phyloP scores from a whole-genome alignment of 2,113 vertebrate species.

The Dolichotis patagonum region DNA sequence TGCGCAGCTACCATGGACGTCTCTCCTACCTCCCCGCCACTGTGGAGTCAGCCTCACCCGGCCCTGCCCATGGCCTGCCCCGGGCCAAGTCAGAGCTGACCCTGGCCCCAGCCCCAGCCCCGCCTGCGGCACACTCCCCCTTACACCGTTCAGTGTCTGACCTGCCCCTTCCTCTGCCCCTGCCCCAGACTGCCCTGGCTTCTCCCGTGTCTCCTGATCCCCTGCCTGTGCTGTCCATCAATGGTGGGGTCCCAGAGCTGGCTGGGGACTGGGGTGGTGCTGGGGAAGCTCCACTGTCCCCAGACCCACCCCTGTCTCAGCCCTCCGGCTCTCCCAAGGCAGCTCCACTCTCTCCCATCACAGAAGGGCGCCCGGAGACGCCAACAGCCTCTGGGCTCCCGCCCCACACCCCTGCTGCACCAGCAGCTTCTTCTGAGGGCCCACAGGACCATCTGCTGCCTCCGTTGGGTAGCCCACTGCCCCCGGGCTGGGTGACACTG shows the following conservation, averaged over 20 bases:
- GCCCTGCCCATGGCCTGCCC: conserved; percentile 83
- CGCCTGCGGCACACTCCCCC: conserved; percentile 87
- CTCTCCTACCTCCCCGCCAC: conserved; percentile 92
- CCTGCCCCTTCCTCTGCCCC: conserved; percentile 83
- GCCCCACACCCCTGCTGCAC: not conserved
- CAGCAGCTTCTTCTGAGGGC: not conserved
- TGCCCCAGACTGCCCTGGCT: conserved; percentile 30
- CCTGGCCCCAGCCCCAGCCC: conserved; percentile 84
- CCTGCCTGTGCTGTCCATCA: conserved; percentile 81
- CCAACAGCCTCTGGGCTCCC: not conserved
- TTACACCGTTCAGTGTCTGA: conserved; percentile 94
- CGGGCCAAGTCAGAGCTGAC: conserved; percentile 88
- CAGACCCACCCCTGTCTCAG: conserved; percentile 67
- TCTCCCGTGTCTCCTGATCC: conserved; percentile 83
- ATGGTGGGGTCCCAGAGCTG: conserved; percentile 68
- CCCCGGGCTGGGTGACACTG: conserved; percentile 91
- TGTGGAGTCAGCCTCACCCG: conserved; percentile 79
- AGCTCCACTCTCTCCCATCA: conserved; percentile 47
- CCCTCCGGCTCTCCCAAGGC: conserved; percentile 37
- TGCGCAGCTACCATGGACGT: conserved; percentile 94
- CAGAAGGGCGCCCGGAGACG: not conserved
- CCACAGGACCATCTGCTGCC: conserved; percentile 90
- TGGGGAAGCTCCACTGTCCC: conserved; percentile 72
- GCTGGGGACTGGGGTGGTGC: conserved; percentile 57
- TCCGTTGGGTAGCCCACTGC: conserved; percentile 90